Evolutionary conservation across 37 sponge, comb jelly and placozoan genomes (phyloP), one percentile per base, ranked within the genome.

Genomic region (Theonella swinhoei): DNA sequence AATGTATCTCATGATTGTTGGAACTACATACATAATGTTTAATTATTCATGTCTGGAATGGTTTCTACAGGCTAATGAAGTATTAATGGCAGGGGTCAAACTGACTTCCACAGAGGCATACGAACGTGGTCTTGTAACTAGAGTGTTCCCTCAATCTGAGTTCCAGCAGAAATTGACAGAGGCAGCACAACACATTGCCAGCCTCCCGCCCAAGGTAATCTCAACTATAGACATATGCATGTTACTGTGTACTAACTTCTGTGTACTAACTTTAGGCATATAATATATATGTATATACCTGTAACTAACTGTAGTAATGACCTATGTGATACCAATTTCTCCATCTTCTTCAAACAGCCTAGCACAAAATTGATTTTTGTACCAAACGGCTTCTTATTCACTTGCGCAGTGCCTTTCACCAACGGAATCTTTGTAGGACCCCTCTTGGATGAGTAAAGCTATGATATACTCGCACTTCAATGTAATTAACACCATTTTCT

Each of bases 91-190:
- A n/a, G 93, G 93, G 29, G 72, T 74, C 38, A 95, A 98, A 80
- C 71, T 98, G 76, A 89, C 96, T 28, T 91, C 94, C 25, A 68
- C 26, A 39, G 98, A 98, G 59, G 98, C 98, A 1, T 93, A 58
- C 75, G 96, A 93, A 40, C 76, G 96, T n/a, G 86, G 86, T 25
- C 75, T 98, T 35, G 91, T 98, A 22, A 93, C 95, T 8, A 75
- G 85, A 75, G 88, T 98, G n/a, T 91, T 91, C 32, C 88, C 94
- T 25, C 65, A 87, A 7, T 42, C 36, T 1, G 75, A 79, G 25
- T 94, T 97, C 64, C 74, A 83, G 25, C 74, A 78, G 14, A 87
- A 91, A 67, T 80, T 97, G 38, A 87, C 83, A 24, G 87, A 93
- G 63, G 61, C 81, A 0, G 87, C 83, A 0, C 58, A 68, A 1